Base-by-base conservation (phyloP, 2,888 invertebrate species). In the Abscondita cerata region DNA sequence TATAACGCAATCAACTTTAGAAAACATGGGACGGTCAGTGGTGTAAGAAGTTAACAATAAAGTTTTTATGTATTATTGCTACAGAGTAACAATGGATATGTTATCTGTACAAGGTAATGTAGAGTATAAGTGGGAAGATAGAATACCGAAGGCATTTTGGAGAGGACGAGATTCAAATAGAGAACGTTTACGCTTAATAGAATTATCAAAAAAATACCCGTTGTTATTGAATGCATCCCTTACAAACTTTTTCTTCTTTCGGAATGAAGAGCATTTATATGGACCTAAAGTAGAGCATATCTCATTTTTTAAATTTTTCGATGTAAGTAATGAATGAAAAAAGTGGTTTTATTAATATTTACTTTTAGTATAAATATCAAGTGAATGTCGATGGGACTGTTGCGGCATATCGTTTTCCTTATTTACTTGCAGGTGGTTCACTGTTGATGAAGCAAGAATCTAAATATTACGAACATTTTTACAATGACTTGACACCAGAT, bases 221-320 rank as follows among this genome's bases (percentile, higher is more conserved):
- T 87, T 94, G 53, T 79, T 96, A 2, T 87, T 96, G 62, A 96
- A 98, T 82, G 96, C 89, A 9, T 94, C 95, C 0, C 86, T 98
- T 18, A 98, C 98, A 0, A 94, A 96, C 78, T 97, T 97, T 81
- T 98, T 98, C 81, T 98, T 98, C 83, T 98, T 93, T 76, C 87
- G 89, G 67, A 89, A 96, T 71, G 87, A 93, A 79, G 90, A 92
- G 76, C 83, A 88, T 15, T 84, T 89, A 74, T 96, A 96, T 83
- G 97, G 96, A 0, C 95, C 96, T 11, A 91, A 90, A 75, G 87
- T 87, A 65, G 88, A 89, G 13, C 91, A 92, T 73, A 86, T 95
- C 64, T 94, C 96, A 2, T 96, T 98, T 78, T 93, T 93, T 77
- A 90, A 92, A 68, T 98, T 98, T 81, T 98, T 98, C 79, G 89